Conservation (phyloP, 2,113 vertebrate genomes). For the Sceloporus tristichus region DNA sequence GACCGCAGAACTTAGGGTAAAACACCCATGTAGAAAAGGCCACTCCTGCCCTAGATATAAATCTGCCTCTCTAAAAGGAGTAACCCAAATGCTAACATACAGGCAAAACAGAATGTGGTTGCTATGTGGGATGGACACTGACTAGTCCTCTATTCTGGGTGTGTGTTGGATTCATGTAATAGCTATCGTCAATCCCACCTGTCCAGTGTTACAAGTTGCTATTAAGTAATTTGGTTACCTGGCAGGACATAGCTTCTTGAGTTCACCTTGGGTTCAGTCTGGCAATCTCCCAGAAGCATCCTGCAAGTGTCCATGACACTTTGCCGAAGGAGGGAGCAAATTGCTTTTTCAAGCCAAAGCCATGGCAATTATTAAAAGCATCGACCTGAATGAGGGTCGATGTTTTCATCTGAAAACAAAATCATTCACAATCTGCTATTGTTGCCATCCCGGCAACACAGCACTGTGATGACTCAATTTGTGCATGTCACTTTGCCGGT, state of each 20-base stretch:
- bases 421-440: slow-evolving; percentile 33
- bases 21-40: too few species aligned
- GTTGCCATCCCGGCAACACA: background rate
- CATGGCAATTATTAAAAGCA: slow-evolving; percentile 30
- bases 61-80: background rate
- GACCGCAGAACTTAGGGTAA: too few species aligned
- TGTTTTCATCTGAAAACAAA: slow-evolving; percentile 35
- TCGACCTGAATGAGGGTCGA: slow-evolving; percentile 6
- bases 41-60: background rate
- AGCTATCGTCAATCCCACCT: background rate
- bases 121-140: background rate
- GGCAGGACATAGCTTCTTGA: slow-evolving; percentile 30
- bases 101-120: background rate
- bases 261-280: slow-evolving; percentile 1
- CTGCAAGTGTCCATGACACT: fast-evolving
- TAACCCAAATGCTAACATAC: background rate
- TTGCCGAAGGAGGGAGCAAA: slow-evolving; percentile 19
- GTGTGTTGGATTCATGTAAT: background rate
- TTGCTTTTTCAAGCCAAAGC: slow-evolving; percentile 33
- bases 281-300: background rate
- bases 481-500: slow-evolving; percentile 5
- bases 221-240: slow-evolving; percentile 29
- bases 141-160: background rate
- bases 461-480: background rate
- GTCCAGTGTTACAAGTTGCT: background rate